Evolutionary conservation across 2,113 vertebrate genomes (phyloP).

Genomic region (Ptychochromis oligacanthus): DNA sequence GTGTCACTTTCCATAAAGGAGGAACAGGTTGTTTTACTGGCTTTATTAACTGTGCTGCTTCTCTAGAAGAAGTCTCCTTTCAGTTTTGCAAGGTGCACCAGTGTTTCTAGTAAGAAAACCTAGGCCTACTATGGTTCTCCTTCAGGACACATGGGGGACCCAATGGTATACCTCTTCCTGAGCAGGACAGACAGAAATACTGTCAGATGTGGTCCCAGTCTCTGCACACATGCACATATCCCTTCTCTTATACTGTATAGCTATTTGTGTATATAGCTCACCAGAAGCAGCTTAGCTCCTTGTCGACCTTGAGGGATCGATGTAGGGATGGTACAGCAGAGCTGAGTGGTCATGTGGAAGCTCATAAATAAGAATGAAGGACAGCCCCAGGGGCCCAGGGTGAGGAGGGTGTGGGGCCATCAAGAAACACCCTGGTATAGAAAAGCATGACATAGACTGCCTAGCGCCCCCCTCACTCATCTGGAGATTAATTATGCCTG

Average conservation of each 20-base stretch:
- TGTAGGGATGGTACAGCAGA: constrained; percentile 68
- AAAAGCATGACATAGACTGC: constrained; percentile 54
- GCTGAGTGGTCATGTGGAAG: constrained; percentile 72
- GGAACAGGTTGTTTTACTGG: not conserved
- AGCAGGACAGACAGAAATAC: constrained; percentile 35
- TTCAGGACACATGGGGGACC: constrained; percentile 36
- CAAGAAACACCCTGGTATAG: constrained; percentile 54
- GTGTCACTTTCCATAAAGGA: not conserved
- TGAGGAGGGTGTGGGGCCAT: constrained; percentile 52
- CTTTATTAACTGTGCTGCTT: not conserved
- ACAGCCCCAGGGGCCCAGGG: constrained; percentile 67
- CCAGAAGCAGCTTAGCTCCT: constrained; percentile 62
- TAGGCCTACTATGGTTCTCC: constrained; percentile 27
- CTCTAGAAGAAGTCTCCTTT: not conserved
- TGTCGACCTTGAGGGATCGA: constrained; percentile 79
- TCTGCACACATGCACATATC: not conserved
- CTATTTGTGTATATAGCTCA: constrained; percentile 43
- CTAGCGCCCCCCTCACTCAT: constrained; percentile 60
- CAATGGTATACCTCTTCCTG: constrained; percentile 33
- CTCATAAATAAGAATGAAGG: constrained; percentile 85
- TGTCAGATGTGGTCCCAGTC: constrained; percentile 6
- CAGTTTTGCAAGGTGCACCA: not conserved
- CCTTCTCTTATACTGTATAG: constrained; percentile 5
- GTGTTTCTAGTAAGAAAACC: not conserved
- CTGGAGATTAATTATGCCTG: constrained; percentile 76